phyloP scores from a whole-genome alignment of 2,797 vertebrate species.

The Chelonia mydas region DNA sequence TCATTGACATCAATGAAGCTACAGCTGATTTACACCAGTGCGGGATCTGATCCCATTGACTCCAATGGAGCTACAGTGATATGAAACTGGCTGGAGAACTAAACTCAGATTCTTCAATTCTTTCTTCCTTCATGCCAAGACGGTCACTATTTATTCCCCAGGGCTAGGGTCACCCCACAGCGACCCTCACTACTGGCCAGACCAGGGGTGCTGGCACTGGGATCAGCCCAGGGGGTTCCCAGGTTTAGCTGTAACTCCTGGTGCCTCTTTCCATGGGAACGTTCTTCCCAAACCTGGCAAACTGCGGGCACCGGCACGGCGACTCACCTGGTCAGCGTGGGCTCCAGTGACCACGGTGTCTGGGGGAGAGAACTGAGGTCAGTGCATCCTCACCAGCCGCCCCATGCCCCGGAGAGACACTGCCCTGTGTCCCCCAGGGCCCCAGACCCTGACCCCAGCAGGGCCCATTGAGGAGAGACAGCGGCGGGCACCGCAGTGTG shows the following conservation, averaged over 20 bases:
- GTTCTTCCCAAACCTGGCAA: neutral
- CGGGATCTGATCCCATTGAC: neutral
- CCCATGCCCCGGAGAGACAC: fast-evolving
- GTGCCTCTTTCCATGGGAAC: neutral
- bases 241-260: neutral
- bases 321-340: neutral
- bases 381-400: neutral
- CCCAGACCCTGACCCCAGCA: neutral
- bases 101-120: neutral
- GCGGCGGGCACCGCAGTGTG: neutral
- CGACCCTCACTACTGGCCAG: neutral
- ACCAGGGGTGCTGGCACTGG: neutral
- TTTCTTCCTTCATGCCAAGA: neutral
- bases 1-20: neutral
- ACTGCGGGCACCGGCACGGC: too few relatives aligned
- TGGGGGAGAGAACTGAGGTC: neutral
- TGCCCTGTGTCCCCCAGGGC: neutral
- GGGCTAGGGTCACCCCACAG: neutral
- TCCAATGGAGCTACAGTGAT: neutral
- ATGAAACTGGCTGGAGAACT: neutral
- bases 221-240: neutral
- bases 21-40: neutral
- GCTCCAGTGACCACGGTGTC: neutral
- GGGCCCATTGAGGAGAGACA: neutral
- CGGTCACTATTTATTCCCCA: neutral